Base-by-base conservation (phyloP, 1,140 invertebrate genomes). In the Cyphomyrmex costatus region DNA sequence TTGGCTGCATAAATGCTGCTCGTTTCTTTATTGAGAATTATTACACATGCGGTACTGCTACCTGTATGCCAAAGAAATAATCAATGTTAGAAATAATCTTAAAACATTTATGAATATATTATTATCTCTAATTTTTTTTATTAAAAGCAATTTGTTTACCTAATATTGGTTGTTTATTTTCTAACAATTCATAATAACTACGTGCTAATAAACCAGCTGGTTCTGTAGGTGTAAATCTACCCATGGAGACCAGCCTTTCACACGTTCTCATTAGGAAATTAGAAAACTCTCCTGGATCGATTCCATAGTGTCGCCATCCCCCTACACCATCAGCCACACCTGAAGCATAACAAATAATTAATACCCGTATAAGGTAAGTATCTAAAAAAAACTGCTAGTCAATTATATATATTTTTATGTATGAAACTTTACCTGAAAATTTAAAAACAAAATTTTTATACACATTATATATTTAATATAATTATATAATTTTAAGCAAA, bases 291-390 rank as follows among this genome's bases (percentile, higher is more conserved):
- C 99, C 99, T 3, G 99, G 99, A 96, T 99, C 98, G 80, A 99
- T 98, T n/a, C 99, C 99, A 95, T 99, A 99, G 86, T 97, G 97
- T 91, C 98, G 96, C 99, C 99, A 99, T 70, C 99, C 99, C 80
- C 99, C 99, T 77, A 99, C 99, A 84, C 99, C 99, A 95, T 99
- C 99, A 73, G 99, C 99, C 88, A 99, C 98, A 92, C 99, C 98
- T 99, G 14, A 36, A 80, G 16, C 33, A 51, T 46, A 6, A 16
- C 6, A 60, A 78, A 21, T 49, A 80, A 80, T 56, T 36, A 66
- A 14, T 3, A 63, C 6, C n/a, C 24, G 6, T 65, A 30, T 16
- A 71, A 76, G 5, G 4, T 3, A 51, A n/a, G 42, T 70, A 10
- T 56, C 1, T 56, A n/a, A 27, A 16, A 58, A 73, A 60, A 73